A percentile compares a stretch with the other conserved stretches of the same genome.
phyloP scores from a whole-genome alignment of 1,140 invertebrate species.

The Ruditapes philippinarum region DNA sequence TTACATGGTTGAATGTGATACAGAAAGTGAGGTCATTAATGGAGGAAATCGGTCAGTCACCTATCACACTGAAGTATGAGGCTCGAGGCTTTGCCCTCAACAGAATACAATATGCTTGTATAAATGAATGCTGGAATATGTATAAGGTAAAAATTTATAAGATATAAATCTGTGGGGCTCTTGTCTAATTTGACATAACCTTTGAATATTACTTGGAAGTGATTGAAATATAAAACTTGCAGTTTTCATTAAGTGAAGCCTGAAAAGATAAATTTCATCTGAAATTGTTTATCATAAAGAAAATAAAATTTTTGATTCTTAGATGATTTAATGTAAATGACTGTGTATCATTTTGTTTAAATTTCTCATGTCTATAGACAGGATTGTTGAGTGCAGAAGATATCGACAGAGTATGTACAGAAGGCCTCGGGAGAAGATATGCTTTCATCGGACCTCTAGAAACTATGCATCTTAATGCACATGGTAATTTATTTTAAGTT shows the following conservation, averaged over 20 bases:
- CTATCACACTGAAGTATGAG: conserved; percentile 94
- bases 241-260: too few relatives aligned
- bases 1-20: conserved; percentile 91
- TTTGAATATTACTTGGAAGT: too few relatives aligned
- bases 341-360: too few relatives aligned
- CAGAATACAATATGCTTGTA: conserved; percentile 97
- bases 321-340: too few relatives aligned
- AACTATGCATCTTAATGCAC: conserved; percentile 97
- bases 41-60: conserved; percentile 95
- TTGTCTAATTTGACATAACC: too few relatives aligned
- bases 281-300: too few relatives aligned
- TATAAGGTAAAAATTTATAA: conserved; percentile 88
- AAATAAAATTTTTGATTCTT: too few relatives aligned
- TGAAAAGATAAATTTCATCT: too few relatives aligned
- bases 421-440: conserved; percentile 97
- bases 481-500: too few relatives aligned
- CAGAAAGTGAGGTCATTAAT: conserved; percentile 92
- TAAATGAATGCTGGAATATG: conserved; percentile 97
- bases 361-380: conserved; percentile 74
- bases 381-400: conserved; percentile 95
- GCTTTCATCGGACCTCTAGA: conserved; percentile 98
- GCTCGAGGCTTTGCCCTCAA: conserved; percentile 97
- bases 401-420: conserved; percentile 97
- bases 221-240: too few relatives aligned
- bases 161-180: too few relatives aligned